These are phyloP conservation scores for Falcunculus frontatus DNA, from an alignment of 2,113 vertebrate species.

Conservation along the genomic window DNA sequence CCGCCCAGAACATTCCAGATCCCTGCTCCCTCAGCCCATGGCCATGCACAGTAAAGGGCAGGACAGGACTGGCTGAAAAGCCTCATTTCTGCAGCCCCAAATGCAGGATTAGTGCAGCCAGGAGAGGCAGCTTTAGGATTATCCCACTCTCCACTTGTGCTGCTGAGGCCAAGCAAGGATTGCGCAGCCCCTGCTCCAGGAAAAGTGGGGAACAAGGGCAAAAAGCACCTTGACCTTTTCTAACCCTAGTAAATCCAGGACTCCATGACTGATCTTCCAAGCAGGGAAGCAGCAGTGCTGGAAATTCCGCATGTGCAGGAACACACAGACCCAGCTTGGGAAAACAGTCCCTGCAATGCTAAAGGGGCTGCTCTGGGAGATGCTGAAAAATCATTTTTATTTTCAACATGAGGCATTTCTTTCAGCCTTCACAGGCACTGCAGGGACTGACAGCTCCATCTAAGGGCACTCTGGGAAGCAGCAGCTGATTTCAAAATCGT, in stretches of 20 bases:
- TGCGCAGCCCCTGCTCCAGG: background rate
- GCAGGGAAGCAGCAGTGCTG: background rate
- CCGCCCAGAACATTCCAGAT: background rate
- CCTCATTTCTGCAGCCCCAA: background rate
- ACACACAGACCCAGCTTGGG: background rate
- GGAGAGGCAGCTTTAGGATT: background rate
- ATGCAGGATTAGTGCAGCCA: background rate
- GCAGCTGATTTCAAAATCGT: background rate
- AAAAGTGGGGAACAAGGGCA: background rate
- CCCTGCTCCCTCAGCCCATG: background rate
- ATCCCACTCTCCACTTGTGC: background rate
- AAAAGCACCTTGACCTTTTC: background rate
- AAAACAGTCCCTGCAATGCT: background rate
- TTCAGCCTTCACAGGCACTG: background rate
- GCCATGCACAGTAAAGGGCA: background rate
- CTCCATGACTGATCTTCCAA: background rate
- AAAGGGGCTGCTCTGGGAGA: background rate
- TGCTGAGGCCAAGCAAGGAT: background rate
- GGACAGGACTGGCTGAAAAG: background rate
- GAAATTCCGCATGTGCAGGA: rapidly evolving
- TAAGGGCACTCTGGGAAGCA: background rate
- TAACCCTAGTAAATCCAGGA: background rate
- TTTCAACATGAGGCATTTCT: background rate
- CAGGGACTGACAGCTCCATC: slow-evolving; percentile 30
- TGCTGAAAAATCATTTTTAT: background rate